Percentiles rank a stretch among this genome's conserved stretches.
phyloP scores from a whole-genome alignment of 1,140 invertebrate genomes.

The Drosophila fuyamai region DNA sequence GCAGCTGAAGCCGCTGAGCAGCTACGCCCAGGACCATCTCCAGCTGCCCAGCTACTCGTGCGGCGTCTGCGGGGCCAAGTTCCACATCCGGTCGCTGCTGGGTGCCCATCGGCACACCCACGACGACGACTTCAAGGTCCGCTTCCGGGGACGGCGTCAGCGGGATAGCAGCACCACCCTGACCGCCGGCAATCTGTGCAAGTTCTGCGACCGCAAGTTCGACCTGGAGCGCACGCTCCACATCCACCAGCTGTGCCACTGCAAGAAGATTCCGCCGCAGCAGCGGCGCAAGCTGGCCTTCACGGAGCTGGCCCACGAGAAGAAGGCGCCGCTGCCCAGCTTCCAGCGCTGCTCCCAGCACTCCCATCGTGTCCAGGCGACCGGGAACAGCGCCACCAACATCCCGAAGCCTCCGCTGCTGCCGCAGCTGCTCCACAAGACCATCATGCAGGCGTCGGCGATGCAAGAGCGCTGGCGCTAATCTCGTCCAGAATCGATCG shows the following conservation, averaged over 20 bases:
- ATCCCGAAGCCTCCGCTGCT: conserved; percentile 18
- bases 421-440: conserved; percentile 29
- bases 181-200: conserved; percentile 40
- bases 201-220: conserved; percentile 66
- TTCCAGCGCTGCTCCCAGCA: conserved; percentile 32
- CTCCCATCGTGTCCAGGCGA: background rate
- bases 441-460: conserved; percentile 17
- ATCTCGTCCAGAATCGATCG: background rate
- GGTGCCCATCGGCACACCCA: conserved; percentile 65
- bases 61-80: conserved; percentile 50
- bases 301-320: conserved; percentile 67
- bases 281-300: conserved; percentile 60
- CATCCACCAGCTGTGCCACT: conserved; percentile 65
- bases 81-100: conserved; percentile 63
- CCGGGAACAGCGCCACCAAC: background rate
- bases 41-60: conserved; percentile 44
- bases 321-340: conserved; percentile 64
- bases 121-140: conserved; percentile 62
- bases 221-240: conserved; percentile 66
- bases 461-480: conserved; percentile 54
- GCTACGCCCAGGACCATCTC: background rate
- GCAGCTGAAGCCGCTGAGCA: conserved; percentile 14
- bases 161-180: conserved; percentile 32
- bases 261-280: conserved; percentile 68
- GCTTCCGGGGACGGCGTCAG: conserved; percentile 20